Evolutionary conservation across 2,888 invertebrate species (phyloP).

Genomic region (Athalia rosae): DNA sequence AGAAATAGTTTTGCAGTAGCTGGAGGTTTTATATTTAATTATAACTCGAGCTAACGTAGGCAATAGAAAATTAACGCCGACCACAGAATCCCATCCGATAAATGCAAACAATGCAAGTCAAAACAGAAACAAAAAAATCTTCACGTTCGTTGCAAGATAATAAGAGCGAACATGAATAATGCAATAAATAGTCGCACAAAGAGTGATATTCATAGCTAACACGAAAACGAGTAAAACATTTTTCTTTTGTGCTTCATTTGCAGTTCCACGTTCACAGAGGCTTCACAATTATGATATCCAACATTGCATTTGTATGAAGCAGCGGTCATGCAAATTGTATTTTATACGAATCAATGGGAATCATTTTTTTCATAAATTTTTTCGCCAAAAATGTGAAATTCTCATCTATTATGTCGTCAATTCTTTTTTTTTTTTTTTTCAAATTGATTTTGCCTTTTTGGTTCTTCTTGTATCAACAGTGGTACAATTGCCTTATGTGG

Average conservation of each 20-base stretch:
- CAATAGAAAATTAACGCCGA: neutral
- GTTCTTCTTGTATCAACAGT: neutral
- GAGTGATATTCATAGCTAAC: slow-evolving; percentile 25
- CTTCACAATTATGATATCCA: neutral
- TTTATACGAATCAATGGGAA: neutral
- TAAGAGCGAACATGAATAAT: neutral
- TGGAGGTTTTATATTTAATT: neutral
- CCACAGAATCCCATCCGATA: slow-evolving; percentile 33
- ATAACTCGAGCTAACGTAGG: neutral
- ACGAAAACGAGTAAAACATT: neutral
- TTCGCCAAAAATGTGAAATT: neutral
- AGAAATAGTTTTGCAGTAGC: neutral
- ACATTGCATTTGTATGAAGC: slow-evolving; percentile 30
- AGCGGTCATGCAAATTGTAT: slow-evolving; percentile 18
- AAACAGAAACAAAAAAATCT: neutral
- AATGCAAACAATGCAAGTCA: slow-evolving; percentile 1
- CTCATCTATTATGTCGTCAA: neutral
- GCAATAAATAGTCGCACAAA: slow-evolving; percentile 4
- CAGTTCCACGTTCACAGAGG: slow-evolving; percentile 18
- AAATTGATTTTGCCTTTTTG: neutral
- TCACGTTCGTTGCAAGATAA: neutral
- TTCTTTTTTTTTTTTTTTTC: neutral
- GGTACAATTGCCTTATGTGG: slow-evolving; percentile 11
- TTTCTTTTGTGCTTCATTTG: neutral
- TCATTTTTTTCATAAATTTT: neutral